These are phyloP conservation scores for Thalassarche chlororhynchos DNA, from an alignment of 2,113 vertebrate genomes.

Conservation along the genomic window DNA sequence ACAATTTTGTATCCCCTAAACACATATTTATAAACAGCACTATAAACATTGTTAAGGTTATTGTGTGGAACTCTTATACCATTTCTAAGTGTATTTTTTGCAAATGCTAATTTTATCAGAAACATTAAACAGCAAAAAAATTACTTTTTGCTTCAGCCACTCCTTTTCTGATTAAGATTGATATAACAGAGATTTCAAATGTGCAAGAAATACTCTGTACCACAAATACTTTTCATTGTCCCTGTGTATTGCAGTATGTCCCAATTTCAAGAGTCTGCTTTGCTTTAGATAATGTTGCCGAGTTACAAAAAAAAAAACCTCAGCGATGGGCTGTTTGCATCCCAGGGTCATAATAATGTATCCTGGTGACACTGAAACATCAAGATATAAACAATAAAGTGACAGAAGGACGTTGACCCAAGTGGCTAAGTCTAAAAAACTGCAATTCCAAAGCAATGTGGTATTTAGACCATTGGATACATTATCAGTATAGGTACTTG, in stretches of 20 bases:
- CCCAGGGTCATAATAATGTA: conserved; percentile 33
- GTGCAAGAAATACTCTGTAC: background rate
- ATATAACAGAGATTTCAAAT: background rate
- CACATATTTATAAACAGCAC: conserved; percentile 25
- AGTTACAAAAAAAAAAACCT: conserved; percentile 47
- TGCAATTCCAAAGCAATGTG: background rate
- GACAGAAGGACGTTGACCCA: background rate
- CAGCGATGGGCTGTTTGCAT: conserved; percentile 19
- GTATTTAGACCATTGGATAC: background rate
- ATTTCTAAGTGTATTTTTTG: background rate
- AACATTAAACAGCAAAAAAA: background rate
- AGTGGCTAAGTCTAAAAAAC: background rate
- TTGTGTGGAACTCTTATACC: background rate
- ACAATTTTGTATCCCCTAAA: conserved; percentile 28
- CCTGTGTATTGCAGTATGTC: conserved; percentile 1
- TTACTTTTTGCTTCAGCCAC: background rate
- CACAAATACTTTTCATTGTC: background rate
- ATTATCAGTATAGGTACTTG: background rate
- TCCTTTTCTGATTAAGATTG: background rate
- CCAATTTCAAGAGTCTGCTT: conserved; percentile 40
- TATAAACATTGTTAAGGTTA: background rate
- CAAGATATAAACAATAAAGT: conserved; percentile 3
- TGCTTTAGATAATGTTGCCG: conserved; percentile 47
- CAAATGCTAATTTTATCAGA: background rate
- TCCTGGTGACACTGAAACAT: conserved; percentile 42